phyloP scores from a whole-genome alignment of 1,140 invertebrate species.

The Drosophila seguyi region DNA sequence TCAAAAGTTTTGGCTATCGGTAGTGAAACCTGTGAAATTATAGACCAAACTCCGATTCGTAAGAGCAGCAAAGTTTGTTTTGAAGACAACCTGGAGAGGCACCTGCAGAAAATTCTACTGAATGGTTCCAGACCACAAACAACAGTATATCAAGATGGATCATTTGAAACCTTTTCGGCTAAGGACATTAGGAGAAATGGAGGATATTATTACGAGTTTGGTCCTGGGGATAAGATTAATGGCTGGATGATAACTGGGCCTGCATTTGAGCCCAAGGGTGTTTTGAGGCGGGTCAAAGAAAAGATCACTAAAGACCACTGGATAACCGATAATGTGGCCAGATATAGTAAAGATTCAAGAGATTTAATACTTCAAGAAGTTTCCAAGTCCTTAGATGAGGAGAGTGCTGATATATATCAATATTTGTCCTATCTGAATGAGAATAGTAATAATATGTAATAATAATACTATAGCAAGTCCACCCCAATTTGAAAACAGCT shows the following conservation, averaged over 20 bases:
- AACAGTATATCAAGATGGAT: too few species aligned
- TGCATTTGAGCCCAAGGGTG: constrained; percentile 13
- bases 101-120: constrained; percentile 15
- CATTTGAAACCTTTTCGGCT: background rate
- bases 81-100: background rate
- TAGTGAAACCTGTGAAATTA: background rate
- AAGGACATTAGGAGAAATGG: constrained; percentile 16
- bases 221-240: background rate
- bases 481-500: background rate
- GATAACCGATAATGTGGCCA: constrained; percentile 8
- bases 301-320: constrained; percentile 6
- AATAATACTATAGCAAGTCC: background rate
- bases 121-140: background rate
- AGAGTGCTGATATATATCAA: background rate
- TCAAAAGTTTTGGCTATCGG: constrained; percentile 12
- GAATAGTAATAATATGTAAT: background rate
- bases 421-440: constrained; percentile 19
- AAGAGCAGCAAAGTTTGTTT: background rate
- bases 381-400: background rate
- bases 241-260: constrained; percentile 3
- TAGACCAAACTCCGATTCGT: background rate
- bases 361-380: background rate
- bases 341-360: constrained; percentile 6
- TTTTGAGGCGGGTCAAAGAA: constrained; percentile 4
- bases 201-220: constrained; percentile 15